A percentile compares a stretch with the other conserved stretches of the same genome.
phyloP scores from a whole-genome alignment of 2,888 invertebrate genomes.

The Archaeoteleia sp. region DNA sequence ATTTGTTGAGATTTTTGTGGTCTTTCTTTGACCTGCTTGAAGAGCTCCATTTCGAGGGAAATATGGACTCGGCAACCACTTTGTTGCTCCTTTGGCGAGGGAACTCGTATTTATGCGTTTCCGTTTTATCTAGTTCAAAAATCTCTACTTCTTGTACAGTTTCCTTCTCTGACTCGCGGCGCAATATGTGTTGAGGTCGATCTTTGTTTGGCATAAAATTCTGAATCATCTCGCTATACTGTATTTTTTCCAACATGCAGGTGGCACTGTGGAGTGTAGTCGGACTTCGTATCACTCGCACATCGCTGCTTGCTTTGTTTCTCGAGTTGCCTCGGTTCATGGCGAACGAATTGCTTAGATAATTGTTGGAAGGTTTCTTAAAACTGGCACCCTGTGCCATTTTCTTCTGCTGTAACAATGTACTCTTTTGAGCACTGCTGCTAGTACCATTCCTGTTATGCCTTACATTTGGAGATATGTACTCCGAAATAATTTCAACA shows the following conservation, averaged over 20 bases:
- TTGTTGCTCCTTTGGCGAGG: background rate
- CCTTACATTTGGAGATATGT: slow-evolving; percentile 38
- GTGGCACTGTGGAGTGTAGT: slow-evolving; percentile 58
- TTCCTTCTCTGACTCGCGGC: slow-evolving; percentile 38
- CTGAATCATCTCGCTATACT: slow-evolving; percentile 64
- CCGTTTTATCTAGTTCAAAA: slow-evolving; percentile 62
- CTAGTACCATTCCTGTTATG: slow-evolving; percentile 45
- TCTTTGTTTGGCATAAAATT: slow-evolving; percentile 55
- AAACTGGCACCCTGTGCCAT: background rate
- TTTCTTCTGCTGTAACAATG: background rate
- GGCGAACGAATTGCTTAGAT: slow-evolving; percentile 1
- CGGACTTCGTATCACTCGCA: slow-evolving; percentile 31
- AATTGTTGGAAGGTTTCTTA: background rate
- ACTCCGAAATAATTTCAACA: slow-evolving; percentile 52
- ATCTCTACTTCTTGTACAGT: slow-evolving; percentile 56
- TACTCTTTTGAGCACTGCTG: slow-evolving; percentile 16
- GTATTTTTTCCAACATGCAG: slow-evolving; percentile 60
- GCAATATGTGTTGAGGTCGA: slow-evolving; percentile 53
- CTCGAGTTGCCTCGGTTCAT: too few species aligned
- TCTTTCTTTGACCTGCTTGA: background rate
- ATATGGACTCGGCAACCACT: background rate
- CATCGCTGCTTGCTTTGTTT: slow-evolving; percentile 3
- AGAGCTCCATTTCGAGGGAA: background rate
- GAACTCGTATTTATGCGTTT: slow-evolving; percentile 22
- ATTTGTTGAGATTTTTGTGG: too few species aligned